A percentile compares a stretch with the other conserved stretches of the same genome.
Evolutionary conservation across 2,113 vertebrate species (phyloP).

Genomic region (Sphaerodactylus townsendi): DNA sequence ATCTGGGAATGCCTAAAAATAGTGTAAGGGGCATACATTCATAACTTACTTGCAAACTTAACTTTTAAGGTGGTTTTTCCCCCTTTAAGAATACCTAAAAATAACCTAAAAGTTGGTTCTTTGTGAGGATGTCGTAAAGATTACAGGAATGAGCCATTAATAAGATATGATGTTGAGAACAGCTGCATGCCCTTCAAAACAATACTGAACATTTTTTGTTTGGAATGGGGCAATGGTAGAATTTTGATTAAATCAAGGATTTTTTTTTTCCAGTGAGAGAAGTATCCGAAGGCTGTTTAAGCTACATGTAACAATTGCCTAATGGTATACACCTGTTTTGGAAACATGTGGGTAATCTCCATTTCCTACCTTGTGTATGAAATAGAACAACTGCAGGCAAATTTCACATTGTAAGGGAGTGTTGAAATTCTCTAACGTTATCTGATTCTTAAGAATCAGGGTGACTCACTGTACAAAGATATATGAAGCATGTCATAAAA

Average conservation of each 20-base stretch:
- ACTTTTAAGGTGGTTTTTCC: not conserved
- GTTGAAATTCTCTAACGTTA: not conserved
- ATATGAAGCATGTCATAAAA: not conserved
- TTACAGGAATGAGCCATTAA: not conserved
- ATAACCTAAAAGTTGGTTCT: not conserved
- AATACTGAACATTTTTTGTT: not conserved
- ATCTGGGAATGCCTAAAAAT: not conserved
- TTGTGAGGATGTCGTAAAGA: not conserved
- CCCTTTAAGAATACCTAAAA: not conserved
- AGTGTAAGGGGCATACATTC: not conserved
- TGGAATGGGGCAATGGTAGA: not conserved
- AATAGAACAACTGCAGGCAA: not conserved
- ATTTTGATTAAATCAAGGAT: not conserved
- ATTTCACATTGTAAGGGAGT: not conserved
- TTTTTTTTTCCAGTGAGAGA: not conserved
- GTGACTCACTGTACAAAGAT: not conserved
- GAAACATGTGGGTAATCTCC: too few relatives aligned
- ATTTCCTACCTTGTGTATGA: not conserved
- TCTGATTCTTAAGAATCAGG: not conserved
- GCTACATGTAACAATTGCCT: not conserved
- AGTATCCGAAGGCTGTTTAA: not conserved
- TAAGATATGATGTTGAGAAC: not conserved
- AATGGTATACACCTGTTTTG: not conserved
- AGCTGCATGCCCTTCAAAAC: not conserved
- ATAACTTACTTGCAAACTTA: not conserved